phyloP scores from a whole-genome alignment of 2,888 invertebrate genomes.

The Clivina fossor region DNA sequence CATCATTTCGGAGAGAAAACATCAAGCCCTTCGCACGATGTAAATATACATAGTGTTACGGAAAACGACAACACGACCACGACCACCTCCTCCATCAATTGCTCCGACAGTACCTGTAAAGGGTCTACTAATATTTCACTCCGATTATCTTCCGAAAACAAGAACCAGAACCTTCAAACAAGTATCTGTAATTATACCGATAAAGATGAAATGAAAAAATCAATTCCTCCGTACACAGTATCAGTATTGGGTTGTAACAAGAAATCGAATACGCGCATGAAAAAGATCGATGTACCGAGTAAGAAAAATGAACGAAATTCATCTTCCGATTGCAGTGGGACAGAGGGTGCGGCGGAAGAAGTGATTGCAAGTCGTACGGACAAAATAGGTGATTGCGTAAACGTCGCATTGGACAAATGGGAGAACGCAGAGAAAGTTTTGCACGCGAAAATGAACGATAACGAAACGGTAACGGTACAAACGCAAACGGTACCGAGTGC shows the following conservation, averaged over 20 bases:
- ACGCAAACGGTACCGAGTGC: too few relatives aligned
- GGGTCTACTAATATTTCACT: neutral
- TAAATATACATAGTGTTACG: too few relatives aligned
- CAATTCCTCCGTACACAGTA: constrained; percentile 1
- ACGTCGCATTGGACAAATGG: constrained; percentile 41
- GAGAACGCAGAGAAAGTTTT: constrained; percentile 47
- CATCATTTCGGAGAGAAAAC: too few relatives aligned
- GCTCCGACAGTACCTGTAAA: neutral
- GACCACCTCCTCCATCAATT: neutral
- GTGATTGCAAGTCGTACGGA: constrained; percentile 39
- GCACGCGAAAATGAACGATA: constrained; percentile 46
- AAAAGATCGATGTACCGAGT: too few relatives aligned
- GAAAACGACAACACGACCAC: neutral
- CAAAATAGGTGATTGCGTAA: constrained; percentile 39
- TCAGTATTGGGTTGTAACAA: constrained; percentile 31
- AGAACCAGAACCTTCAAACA: neutral
- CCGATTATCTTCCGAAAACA: neutral
- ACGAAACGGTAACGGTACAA: too few relatives aligned
- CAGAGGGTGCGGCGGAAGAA: constrained; percentile 51
- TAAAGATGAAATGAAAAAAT: neutral
- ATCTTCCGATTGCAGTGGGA: constrained; percentile 39
- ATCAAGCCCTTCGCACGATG: too few relatives aligned
- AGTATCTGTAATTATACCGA: neutral
- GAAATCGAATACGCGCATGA: too few relatives aligned
- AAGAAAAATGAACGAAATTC: constrained; percentile 34